These are phyloP conservation scores for Pocillopora meandrina DNA, from an alignment of 92 coral and sea anemone genomes.

Conservation along the genomic window DNA sequence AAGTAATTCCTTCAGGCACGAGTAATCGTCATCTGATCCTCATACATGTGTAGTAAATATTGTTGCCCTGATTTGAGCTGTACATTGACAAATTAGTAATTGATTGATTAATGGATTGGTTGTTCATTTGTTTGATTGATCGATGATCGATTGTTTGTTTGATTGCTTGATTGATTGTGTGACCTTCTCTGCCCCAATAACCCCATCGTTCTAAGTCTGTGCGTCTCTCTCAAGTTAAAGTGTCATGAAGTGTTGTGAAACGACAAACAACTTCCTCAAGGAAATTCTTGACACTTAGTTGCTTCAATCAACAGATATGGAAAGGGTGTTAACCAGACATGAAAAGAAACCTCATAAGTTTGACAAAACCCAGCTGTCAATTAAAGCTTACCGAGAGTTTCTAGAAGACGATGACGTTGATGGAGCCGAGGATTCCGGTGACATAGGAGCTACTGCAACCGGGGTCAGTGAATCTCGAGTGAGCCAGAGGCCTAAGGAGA, in stretches of 20 bases:
- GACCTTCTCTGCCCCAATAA: too few species aligned
- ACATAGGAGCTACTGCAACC: not conserved
- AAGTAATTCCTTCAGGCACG: too few species aligned
- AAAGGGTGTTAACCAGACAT: constrained; percentile 18
- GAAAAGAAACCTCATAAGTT: constrained; percentile 26
- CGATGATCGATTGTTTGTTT: too few species aligned
- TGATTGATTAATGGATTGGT: not conserved
- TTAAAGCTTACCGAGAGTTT: constrained; percentile 40
- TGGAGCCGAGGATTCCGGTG: not conserved
- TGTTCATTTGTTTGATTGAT: too few species aligned
- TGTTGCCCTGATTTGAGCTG: too few species aligned
- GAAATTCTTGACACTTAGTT: not conserved
- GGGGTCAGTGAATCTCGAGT: not conserved
- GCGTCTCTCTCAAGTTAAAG: too few species aligned
- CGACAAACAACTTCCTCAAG: too few species aligned
- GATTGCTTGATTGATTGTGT: too few species aligned
- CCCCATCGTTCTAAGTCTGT: too few species aligned
- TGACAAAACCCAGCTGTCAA: constrained; percentile 39
- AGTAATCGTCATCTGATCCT: too few species aligned
- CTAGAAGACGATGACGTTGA: constrained; percentile 38
- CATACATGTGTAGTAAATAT: too few species aligned
- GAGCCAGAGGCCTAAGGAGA: constrained; percentile 1
- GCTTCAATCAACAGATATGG: constrained; percentile 32
- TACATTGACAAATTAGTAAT: constrained; percentile 1
- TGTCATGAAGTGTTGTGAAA: too few species aligned